Base-by-base conservation (phyloP, 2,888 invertebrate species). In the Drosophila colorata region DNA sequence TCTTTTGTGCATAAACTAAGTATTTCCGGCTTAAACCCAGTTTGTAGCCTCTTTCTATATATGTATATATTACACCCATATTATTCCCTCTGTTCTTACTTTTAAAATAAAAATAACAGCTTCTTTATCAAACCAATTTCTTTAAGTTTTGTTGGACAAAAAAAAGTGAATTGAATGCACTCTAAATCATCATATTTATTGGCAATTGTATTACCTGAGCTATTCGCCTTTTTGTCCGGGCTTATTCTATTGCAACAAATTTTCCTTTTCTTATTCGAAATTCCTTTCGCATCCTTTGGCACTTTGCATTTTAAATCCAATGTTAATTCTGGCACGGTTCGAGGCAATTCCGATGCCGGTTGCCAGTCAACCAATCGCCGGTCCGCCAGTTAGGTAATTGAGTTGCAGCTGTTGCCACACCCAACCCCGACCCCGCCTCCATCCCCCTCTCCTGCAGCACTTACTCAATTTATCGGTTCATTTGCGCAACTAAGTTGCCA, bases 391-490 rank as follows among this genome's bases (percentile, higher is more conserved):
- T 18, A 8, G 41, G 44, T 52, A 74, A 69, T 65, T 69, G 65
- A 60, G 53, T 70, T 60, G 57, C 72, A 68, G 43, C 63, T 56
- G 55, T 35, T 73, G n/a, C 33, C 48, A 4, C 31, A 11, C 31
- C 31, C 11, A 11, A 7, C 28, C 7, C 8, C 25, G 4, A 20
- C 20, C 4, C 3, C 20, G 4, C 0, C 20, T 4, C 20, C 6
- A 7, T 5, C 25, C 8, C 25, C 6, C 11, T 33, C 20, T 28
- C 9, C 28, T 8, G 9, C 53, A 13, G 61, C 76, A 64, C 53
- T 68, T 67, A 77, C 43, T 72, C 70, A 83, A 79, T 79, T 82
- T 79, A 80, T 69, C 77, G 80, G 74, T 80, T 79, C 83, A 83
- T 80, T 82, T 80, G 68, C 75, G 58, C 70, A 72, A 67, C 58